Evolutionary conservation across 2,888 invertebrate genomes (phyloP), one percentile per base, ranked within the genome.

Genomic region (Pyralis farinalis): DNA sequence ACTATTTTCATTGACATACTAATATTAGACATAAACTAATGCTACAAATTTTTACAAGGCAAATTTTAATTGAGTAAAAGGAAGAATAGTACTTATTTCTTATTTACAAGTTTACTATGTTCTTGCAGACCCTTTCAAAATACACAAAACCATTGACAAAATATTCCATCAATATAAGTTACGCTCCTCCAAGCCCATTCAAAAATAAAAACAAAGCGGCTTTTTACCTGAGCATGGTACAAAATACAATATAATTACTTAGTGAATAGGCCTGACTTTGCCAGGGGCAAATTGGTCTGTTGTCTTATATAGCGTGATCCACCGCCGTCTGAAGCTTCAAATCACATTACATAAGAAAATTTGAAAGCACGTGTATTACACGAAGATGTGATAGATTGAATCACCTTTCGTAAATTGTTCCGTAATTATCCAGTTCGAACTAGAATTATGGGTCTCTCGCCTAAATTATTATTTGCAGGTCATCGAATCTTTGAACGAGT

Each of bases 321-420:
- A 58, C 58, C 53, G 55, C 43, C 50, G 44, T 52, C 56, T 55
- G 58, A n/a, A 61, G 56, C 56, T 57, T 63, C 49, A 55, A 54
- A 51, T 51, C 58, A 35, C 38, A 42, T 76, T 76, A 67, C 58
- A 65, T 76, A 73, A 74, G 50, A 43, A 56, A 69, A 16, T 65
- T 65, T 59, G 60, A 69, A 65, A 71, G 63, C 65, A 58, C 54
- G 49, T 8, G 12, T 20, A 20, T 25, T 25, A 25, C 7, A 25
- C 20, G 59, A 55, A 55, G 57, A 62, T 52, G 60, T 61, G 57
- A 64, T 64, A 58, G 60, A 71, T 66, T 60, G 58, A 64, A 62
- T 62, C 53, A 43, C 58, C 63, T 78, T 77, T 75, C 71, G 69
- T 69, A 71, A n/a, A 77, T 71, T 62, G 58, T 63, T 64, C 62